Evolutionary conservation across 2,113 vertebrate genomes (phyloP).

Genomic region (Penelope pileata): DNA sequence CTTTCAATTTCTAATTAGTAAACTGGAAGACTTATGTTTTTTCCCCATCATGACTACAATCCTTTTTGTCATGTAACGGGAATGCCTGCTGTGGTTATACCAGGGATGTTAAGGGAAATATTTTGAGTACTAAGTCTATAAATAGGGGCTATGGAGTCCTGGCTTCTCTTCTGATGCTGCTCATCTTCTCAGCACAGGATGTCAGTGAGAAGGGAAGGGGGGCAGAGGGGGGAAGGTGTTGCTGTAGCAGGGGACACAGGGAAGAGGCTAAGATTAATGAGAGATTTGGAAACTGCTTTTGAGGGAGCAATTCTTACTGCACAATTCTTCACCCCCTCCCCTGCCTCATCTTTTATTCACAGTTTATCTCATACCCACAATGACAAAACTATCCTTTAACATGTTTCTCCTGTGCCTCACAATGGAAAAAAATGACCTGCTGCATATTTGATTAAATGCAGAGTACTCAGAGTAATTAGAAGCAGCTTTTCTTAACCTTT

Average conservation of each 20-base stretch:
- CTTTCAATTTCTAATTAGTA: neutral
- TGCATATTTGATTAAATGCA: neutral
- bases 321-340: neutral
- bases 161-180: neutral
- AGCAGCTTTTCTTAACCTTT: neutral
- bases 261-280: neutral
- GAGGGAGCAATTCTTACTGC: neutral
- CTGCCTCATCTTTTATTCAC: neutral
- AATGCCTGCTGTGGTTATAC: neutral
- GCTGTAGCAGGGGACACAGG: neutral
- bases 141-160: neutral
- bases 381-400: neutral
- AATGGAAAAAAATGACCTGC: neutral
- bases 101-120: neutral
- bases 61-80: neutral
- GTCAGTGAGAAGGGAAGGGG: neutral
- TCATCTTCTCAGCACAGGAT: neutral
- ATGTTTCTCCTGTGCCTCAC: neutral
- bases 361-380: neutral
- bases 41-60: neutral
- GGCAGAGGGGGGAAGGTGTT: neutral
- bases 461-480: neutral
- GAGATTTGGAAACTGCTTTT: neutral
- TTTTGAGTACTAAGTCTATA: neutral
- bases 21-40: rapidly evolving